A percentile compares a stretch with the other conserved stretches of the same genome.
Evolutionary conservation across 1,140 invertebrate genomes (phyloP).

Genomic region (Cotesia typhae): DNA sequence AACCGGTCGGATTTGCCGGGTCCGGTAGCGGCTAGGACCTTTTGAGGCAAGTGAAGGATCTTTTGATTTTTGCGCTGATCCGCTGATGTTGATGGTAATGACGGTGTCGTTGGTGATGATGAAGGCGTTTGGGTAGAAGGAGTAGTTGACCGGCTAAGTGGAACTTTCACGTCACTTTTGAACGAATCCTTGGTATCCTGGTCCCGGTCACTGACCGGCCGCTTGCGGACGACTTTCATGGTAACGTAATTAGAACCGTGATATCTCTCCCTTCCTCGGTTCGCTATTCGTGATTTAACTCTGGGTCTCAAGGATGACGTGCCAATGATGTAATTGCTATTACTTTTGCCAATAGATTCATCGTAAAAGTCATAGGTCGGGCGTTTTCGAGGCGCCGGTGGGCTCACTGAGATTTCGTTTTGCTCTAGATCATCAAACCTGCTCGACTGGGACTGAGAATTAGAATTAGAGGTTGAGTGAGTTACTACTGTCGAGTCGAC

Average conservation of each 20-base stretch:
- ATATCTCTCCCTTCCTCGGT: conserved; percentile 30
- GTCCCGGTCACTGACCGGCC: conserved; percentile 24
- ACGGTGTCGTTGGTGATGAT: conserved; percentile 5
- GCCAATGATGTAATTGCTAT: conserved; percentile 22
- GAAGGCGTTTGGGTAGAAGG: conserved; percentile 3
- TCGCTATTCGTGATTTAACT: conserved; percentile 24
- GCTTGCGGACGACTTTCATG: conserved; percentile 31
- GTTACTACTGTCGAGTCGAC: not conserved
- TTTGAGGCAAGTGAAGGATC: not conserved
- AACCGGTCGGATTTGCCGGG: not conserved
- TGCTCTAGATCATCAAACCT: conserved; percentile 16
- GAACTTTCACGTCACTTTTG: conserved; percentile 13
- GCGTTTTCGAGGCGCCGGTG: conserved; percentile 5
- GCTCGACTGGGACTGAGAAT: not conserved
- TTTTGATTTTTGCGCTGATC: not conserved
- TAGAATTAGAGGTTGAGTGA: no score
- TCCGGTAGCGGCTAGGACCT: not conserved
- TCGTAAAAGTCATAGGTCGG: conserved; percentile 17
- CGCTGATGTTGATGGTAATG: not conserved
- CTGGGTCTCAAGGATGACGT: conserved; percentile 9
- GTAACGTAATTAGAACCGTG: conserved; percentile 28
- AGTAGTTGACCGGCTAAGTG: conserved; percentile 4
- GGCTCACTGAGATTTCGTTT: conserved; percentile 26
- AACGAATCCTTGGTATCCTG: conserved; percentile 25
- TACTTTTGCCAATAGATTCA: conserved; percentile 17